Percentiles rank a stretch among this genome's conserved stretches.
Evolutionary conservation across 2,797 vertebrate species (phyloP).

Genomic region (Darevskia nairensis): DNA sequence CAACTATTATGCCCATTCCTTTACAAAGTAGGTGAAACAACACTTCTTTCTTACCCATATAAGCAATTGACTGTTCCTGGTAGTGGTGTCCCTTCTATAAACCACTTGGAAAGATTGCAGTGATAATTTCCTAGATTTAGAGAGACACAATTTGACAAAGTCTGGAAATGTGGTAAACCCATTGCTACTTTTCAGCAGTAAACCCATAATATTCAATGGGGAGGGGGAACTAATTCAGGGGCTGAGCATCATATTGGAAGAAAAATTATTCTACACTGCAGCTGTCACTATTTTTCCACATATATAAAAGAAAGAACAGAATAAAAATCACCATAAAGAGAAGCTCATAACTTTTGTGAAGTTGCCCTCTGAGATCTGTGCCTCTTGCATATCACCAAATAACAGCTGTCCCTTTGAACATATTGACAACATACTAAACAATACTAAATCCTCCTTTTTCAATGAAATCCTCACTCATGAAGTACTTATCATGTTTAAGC

Average conservation of each 20-base stretch:
- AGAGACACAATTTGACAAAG: background rate
- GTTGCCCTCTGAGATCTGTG: background rate
- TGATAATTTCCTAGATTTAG: background rate
- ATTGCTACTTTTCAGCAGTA: background rate
- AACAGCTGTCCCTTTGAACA: constrained; percentile 13
- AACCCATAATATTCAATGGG: background rate
- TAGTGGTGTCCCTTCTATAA: background rate
- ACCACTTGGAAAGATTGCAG: background rate
- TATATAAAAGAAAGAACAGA: background rate
- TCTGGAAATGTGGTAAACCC: background rate
- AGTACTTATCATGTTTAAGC: background rate
- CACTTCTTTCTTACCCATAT: background rate
- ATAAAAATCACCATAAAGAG: constrained; percentile 5
- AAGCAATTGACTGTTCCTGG: background rate
- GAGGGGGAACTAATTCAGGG: background rate
- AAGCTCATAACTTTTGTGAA: background rate
- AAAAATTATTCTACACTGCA: background rate
- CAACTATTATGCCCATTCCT: background rate
- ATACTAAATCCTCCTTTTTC: background rate
- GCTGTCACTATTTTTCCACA: background rate
- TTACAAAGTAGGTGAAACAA: background rate
- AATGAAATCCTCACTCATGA: background rate
- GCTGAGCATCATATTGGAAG: constrained; percentile 7
- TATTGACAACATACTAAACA: constrained; percentile 4
- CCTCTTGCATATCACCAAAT: constrained; percentile 19